phyloP scores from a whole-genome alignment of 2,888 invertebrate species.

The Ectemnius lituratus region DNA sequence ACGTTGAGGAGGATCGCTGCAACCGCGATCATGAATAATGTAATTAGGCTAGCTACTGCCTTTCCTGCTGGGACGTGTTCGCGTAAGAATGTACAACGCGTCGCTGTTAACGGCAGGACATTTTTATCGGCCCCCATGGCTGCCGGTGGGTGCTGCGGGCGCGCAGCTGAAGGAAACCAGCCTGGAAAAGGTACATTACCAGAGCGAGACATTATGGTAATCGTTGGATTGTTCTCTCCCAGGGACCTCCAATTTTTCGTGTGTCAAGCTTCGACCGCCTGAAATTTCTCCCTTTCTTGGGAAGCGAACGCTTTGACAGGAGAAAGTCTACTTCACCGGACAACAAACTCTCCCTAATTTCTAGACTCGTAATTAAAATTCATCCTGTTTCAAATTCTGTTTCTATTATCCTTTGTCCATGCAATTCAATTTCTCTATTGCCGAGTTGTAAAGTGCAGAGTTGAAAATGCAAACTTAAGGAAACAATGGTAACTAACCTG shows the following conservation, averaged over 20 bases:
- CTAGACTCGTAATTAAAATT: too few species aligned
- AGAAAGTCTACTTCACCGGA: slow-evolving; percentile 3
- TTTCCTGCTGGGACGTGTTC: slow-evolving; percentile 55
- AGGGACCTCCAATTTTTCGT: slow-evolving; percentile 15
- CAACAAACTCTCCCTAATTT: background rate
- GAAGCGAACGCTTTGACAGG: slow-evolving; percentile 22
- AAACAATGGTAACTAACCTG: slow-evolving; percentile 40
- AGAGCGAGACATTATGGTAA: slow-evolving; percentile 50
- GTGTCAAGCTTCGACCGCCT: slow-evolving; percentile 30
- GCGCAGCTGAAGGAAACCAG: slow-evolving; percentile 72
- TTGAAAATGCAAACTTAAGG: slow-evolving; percentile 6
- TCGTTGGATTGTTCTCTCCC: slow-evolving; percentile 41
- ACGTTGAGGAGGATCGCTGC: slow-evolving; percentile 26
- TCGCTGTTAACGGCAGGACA: slow-evolving; percentile 64
- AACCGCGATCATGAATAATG: slow-evolving; percentile 69
- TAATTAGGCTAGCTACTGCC: slow-evolving; percentile 64
- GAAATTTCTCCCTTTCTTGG: slow-evolving; percentile 26
- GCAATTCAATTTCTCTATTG: too few species aligned
- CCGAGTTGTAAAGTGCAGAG: background rate
- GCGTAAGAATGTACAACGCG: slow-evolving; percentile 57
- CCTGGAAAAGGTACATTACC: slow-evolving; percentile 55
- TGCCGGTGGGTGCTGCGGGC: slow-evolving; percentile 70
- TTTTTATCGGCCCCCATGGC: slow-evolving; percentile 71
- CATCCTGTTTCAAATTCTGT: too few species aligned
- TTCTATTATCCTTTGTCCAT: too few species aligned